Base-by-base conservation (phyloP, 2,797 vertebrate genomes). In the Mormyrops attenuatus region DNA sequence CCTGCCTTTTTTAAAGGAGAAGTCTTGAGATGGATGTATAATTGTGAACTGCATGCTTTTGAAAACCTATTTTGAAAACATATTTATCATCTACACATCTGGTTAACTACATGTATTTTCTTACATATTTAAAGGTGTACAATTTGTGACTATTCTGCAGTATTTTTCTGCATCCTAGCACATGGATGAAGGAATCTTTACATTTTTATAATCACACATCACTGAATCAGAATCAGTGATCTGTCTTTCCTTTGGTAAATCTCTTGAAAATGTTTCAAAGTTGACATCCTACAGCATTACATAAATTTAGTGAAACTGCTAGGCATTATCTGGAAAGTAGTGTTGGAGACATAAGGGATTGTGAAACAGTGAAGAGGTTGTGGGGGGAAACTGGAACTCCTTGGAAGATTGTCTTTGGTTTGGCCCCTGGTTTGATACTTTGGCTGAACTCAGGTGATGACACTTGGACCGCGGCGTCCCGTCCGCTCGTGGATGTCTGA, bases 401-500 rank as follows among this genome's bases (percentile, higher is more conserved):
- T 63, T 85, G 80, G 89, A 88, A 90, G 26, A 80, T 57, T 91
- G 90, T 92, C 57, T 87, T 91, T 89, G 94, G 92, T 94, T 96
- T 95, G 94, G 95, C 95, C 94, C 94, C 92, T 91, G 90, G 91
- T 92, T 91, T 92, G 91, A 30, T 5, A 53, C 47, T 49, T 47
- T 55, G n/a, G 49, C 26, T 66, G 55, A 49, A 34, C 94, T 99
- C 97, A 99, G 95, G 98, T 99, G 96, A 99, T 99, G 92, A 99
- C 95, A 0, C 97, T 99, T 9, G 99, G 99, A 86, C 98, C 98
- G 50, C 96, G 97, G 84, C 97, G 96, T 91, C 97, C 98, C 0
- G 97, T 99, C 93, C 98, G 96, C 95, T 99, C 98, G 0, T 99
- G 99, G 93, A 99, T 97, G 95, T 97, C 96, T 89, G 98, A 99